Conservation (phyloP, 2,888 invertebrate species). For the Acleris holmiana region DNA sequence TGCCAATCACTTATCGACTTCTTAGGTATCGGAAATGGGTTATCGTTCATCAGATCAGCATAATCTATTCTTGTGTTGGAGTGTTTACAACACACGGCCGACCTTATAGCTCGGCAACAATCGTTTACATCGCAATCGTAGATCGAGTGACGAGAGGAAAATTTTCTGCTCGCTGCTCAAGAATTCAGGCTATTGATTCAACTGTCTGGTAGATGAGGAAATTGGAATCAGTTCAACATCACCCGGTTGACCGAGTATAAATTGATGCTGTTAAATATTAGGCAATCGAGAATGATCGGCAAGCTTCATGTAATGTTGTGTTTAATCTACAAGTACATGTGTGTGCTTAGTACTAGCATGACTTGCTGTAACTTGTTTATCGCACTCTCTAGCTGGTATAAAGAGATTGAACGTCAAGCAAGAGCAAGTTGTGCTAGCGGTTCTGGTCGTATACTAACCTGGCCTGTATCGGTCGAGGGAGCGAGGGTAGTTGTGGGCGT, state of each 20-base stretch:
- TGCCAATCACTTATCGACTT: slow-evolving; percentile 56
- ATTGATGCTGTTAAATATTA: background rate
- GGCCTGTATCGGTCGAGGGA: slow-evolving; percentile 91
- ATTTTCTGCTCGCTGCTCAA: background rate
- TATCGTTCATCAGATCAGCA: slow-evolving; percentile 31
- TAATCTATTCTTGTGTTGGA: slow-evolving; percentile 34
- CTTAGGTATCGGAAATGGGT: slow-evolving; percentile 26
- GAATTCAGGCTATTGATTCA: slow-evolving; percentile 2
- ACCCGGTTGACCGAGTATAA: background rate
- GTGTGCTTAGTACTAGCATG: background rate
- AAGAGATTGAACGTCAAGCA: no score
- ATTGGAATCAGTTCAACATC: background rate
- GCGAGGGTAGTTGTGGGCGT: slow-evolving; percentile 92
- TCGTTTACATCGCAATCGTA: background rate
- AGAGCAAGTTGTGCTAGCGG: no score
- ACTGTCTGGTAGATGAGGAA: background rate
- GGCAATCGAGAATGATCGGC: slow-evolving; percentile 10
- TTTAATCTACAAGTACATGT: background rate
- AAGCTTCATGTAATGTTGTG: slow-evolving; percentile 19
- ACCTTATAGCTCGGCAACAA: slow-evolving; percentile 22
- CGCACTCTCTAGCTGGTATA: no score
- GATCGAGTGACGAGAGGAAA: background rate
- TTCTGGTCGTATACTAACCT: slow-evolving; percentile 86
- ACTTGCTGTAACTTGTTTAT: no score
- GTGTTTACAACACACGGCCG: slow-evolving; percentile 32